Percentiles rank a stretch among this genome's conserved stretches.
phyloP scores from a whole-genome alignment of 2,797 vertebrate genomes.

The Onychomys torridus region DNA sequence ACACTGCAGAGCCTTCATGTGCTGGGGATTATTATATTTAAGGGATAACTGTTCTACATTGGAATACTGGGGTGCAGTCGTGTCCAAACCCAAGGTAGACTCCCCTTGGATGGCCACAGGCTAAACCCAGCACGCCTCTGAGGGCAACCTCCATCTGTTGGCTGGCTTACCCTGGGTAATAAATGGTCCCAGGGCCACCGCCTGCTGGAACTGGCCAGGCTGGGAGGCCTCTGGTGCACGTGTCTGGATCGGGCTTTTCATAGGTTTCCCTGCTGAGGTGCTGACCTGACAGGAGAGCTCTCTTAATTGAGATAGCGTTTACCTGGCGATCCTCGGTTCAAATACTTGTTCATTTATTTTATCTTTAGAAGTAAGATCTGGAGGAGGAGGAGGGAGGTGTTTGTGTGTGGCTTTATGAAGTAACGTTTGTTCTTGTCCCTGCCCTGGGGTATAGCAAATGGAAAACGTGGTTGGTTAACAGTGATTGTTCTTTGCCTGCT shows the following conservation, averaged over 20 bases:
- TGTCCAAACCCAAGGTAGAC: not conserved
- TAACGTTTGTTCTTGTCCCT: conserved; percentile 2
- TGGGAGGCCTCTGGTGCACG: not conserved
- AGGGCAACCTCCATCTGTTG: not conserved
- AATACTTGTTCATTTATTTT: not conserved
- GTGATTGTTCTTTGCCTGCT: not conserved
- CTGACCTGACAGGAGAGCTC: not conserved
- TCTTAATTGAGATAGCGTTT: not conserved
- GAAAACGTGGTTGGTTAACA: not conserved
- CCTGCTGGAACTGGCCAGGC: not conserved
- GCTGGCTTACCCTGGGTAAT: not conserved
- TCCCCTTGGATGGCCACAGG: not conserved
- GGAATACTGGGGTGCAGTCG: not conserved
- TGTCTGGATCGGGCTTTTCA: not conserved
- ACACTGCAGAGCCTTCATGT: not conserved
- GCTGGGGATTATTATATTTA: not conserved
- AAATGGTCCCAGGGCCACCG: not conserved
- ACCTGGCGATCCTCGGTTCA: conserved; percentile 47
- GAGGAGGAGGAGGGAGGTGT: conserved; percentile 50
- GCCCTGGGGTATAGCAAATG: conserved; percentile 31
- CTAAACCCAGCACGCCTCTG: not conserved
- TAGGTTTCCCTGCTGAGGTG: not conserved
- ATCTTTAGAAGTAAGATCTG: conserved; percentile 37
- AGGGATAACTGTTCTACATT: not conserved
- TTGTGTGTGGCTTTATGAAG: conserved; percentile 29